These are phyloP conservation scores for Acropora tenuis DNA, from an alignment of 64 coral and sea anemone species.

Conservation along the genomic window DNA sequence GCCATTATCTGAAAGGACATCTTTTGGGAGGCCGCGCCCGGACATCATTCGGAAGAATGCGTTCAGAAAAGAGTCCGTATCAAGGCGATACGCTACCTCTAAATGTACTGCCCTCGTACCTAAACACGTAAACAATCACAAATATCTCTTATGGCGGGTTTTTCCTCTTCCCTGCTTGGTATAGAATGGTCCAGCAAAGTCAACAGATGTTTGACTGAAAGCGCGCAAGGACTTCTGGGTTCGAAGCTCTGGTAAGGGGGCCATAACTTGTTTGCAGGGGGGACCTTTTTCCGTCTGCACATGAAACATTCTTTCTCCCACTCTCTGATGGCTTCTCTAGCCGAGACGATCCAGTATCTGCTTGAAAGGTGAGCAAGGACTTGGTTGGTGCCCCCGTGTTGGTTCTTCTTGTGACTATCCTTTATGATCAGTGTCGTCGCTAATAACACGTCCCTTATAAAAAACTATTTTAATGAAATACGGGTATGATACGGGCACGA, in stretches of 20 bases:
- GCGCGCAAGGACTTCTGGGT: constrained; percentile 45
- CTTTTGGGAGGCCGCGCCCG: neutral
- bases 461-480: too few relatives aligned
- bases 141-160: neutral
- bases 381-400: constrained; percentile 63
- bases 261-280: constrained; percentile 60
- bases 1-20: constrained; percentile 15
- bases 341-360: constrained; percentile 59
- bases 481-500: too few relatives aligned
- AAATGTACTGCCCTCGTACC: neutral
- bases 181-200: constrained; percentile 6
- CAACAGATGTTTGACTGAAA: constrained; percentile 42
- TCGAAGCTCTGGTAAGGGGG: constrained; percentile 51
- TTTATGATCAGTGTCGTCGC: constrained; percentile 51
- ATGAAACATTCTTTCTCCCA: constrained; percentile 59
- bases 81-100: constrained; percentile 11
- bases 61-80: constrained; percentile 28
- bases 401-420: constrained; percentile 9
- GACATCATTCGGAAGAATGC: neutral
- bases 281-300: constrained; percentile 61
- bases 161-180: neutral
- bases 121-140: constrained; percentile 12
- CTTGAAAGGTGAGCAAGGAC: constrained; percentile 28
- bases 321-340: constrained; percentile 51
- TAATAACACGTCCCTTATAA: too few relatives aligned